Evolutionary conservation across 1,140 invertebrate genomes (phyloP).

Genomic region (Grapholita molesta): DNA sequence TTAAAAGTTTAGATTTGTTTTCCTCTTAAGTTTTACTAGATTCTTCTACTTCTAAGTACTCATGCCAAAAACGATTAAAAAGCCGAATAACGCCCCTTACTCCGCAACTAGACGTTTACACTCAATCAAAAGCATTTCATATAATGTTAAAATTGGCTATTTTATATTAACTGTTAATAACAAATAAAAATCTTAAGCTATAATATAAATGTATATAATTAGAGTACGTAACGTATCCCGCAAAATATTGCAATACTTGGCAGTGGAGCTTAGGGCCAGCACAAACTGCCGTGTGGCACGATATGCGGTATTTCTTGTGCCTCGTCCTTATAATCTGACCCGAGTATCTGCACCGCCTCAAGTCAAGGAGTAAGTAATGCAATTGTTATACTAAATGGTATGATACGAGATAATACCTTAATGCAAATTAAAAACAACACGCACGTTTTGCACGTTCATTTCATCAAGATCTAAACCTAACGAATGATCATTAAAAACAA

Average conservation of each 20-base stretch:
- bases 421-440: constrained; percentile 12
- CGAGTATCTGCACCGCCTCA: constrained; percentile 29
- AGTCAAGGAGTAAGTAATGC: constrained; percentile 45
- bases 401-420: constrained; percentile 20
- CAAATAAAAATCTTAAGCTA: constrained; percentile 20
- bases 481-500: constrained; percentile 2
- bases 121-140: background rate
- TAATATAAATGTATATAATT: constrained; percentile 39
- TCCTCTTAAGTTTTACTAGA: background rate
- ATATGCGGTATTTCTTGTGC: background rate
- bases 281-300: background rate
- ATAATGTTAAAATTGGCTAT: constrained; percentile 8
- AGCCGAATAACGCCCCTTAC: constrained; percentile 29
- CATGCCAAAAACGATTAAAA: background rate
- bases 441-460: background rate
- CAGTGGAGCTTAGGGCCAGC: constrained; percentile 25
- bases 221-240: constrained; percentile 26
- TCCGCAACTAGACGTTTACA: constrained; percentile 48
- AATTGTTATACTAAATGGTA: constrained; percentile 27
- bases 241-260: constrained; percentile 35
- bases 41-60: too few species aligned
- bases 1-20: background rate
- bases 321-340: background rate
- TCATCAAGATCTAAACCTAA: constrained; percentile 11
- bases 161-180: constrained; percentile 15